Evolutionary conservation across 2,797 vertebrate species (phyloP).

Genomic region (Hypotaenidia okinawae): DNA sequence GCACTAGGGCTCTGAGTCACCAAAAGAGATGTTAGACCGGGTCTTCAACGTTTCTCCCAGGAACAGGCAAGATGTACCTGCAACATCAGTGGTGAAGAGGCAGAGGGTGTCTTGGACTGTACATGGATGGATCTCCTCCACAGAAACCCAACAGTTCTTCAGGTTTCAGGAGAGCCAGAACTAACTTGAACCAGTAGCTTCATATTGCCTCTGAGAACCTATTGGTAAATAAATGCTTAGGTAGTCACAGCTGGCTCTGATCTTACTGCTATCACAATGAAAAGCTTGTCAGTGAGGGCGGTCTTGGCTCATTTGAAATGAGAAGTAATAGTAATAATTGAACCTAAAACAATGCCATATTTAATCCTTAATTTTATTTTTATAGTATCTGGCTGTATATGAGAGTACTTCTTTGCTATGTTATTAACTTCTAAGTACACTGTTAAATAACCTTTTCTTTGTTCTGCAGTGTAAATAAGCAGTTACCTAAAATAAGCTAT

Average conservation of each 20-base stretch:
- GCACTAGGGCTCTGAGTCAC: background rate
- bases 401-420: fast-evolving
- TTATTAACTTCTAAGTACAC: background rate
- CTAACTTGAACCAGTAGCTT: fast-evolving
- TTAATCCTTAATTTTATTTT: fast-evolving
- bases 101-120: fast-evolving
- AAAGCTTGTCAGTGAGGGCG: background rate
- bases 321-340: fast-evolving
- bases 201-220: background rate
- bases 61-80: background rate
- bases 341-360: fast-evolving
- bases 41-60: no score
- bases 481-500: fast-evolving
- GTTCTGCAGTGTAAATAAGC: background rate
- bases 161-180: fast-evolving
- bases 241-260: fast-evolving
- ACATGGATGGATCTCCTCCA: no score
- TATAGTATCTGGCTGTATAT: fast-evolving
- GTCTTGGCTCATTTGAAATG: fast-evolving
- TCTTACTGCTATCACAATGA: fast-evolving
- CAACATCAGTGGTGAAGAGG: no score
- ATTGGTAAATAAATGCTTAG: background rate
- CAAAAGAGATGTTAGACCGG: background rate
- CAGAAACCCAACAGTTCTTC: background rate
- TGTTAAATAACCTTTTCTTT: background rate